phyloP scores from a whole-genome alignment of 2,113 vertebrate species.

The Engraulis encrasicolus region DNA sequence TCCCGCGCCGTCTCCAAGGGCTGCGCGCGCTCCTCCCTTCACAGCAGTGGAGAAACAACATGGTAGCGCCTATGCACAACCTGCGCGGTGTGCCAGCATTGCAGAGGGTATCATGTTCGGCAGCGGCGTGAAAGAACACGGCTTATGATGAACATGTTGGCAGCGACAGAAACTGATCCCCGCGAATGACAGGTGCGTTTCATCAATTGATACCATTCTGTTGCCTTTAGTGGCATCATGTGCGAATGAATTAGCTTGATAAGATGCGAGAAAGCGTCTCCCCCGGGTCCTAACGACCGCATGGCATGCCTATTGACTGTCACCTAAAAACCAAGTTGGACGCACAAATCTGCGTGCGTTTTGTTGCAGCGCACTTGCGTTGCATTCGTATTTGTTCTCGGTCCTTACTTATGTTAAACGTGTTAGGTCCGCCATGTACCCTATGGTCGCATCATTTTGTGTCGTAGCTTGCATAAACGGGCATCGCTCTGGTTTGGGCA shows the following conservation, averaged over 20 bases:
- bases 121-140: neutral
- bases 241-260: slow-evolving; percentile 29
- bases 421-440: neutral
- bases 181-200: slow-evolving; percentile 30
- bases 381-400: slow-evolving; percentile 6
- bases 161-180: neutral
- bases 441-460: neutral
- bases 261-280: slow-evolving; percentile 28
- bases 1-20: slow-evolving; percentile 61
- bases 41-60: slow-evolving; percentile 56
- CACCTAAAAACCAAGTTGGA: slow-evolving; percentile 47
- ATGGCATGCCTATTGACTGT: slow-evolving; percentile 26
- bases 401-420: neutral
- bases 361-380: slow-evolving; percentile 7
- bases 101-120: slow-evolving; percentile 8
- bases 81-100: neutral
- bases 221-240: neutral
- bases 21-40: slow-evolving; percentile 59
- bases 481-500: neutral
- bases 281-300: slow-evolving; percentile 54
- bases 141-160: neutral
- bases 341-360: slow-evolving; percentile 22
- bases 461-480: neutral
- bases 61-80: slow-evolving; percentile 52
- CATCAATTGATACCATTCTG: neutral